These are phyloP conservation scores for Esox lucius DNA, from an alignment of 2,797 vertebrate species.

Conservation along the genomic window DNA sequence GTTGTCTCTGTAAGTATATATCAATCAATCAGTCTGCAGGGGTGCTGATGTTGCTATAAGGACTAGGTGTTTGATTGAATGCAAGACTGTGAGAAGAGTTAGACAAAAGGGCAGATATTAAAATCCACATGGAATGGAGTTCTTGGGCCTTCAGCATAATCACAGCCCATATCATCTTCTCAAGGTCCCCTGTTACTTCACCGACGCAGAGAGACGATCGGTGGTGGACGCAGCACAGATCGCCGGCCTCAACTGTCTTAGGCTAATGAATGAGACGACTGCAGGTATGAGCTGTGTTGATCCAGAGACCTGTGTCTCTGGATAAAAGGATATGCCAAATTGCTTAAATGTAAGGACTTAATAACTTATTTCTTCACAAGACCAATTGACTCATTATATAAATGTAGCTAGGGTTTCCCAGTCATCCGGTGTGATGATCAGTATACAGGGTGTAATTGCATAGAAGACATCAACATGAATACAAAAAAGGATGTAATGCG, in stretches of 20 bases:
- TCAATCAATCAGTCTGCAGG: conserved; percentile 86
- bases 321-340: no score
- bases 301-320: no score
- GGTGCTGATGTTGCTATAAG: conserved; percentile 80
- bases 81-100: background rate
- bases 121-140: background rate
- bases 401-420: no score
- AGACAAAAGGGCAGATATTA: background rate
- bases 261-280: conserved; percentile 94
- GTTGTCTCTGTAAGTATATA: conserved; percentile 92
- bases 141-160: background rate
- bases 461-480: no score
- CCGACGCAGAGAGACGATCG: conserved; percentile 90
- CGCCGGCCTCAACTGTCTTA: conserved; percentile 92
- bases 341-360: no score
- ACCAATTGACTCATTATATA: no score
- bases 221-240: conserved; percentile 95
- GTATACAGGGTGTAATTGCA: no score
- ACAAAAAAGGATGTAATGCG: no score
- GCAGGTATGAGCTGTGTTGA: conserved; percentile 76
- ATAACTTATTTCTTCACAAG: no score
- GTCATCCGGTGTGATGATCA: no score
- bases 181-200: conserved; percentile 93
- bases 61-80: background rate
- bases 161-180: background rate